These are phyloP conservation scores for Fregetta grallaria DNA, from an alignment of 2,113 vertebrate species.

Conservation along the genomic window DNA sequence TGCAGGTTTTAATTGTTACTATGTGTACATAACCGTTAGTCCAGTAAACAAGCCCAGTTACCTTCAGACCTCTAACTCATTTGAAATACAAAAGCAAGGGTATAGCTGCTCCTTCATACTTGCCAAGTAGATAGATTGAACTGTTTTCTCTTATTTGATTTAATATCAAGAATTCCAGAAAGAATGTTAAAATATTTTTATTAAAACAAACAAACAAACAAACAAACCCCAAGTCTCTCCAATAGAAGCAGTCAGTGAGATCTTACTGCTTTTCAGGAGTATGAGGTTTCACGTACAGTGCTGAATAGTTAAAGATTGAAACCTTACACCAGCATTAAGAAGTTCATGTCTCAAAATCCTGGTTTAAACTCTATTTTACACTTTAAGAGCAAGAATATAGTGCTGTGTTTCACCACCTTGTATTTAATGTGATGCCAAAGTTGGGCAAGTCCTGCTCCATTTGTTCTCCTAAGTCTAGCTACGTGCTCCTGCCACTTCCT, in stretches of 20 bases:
- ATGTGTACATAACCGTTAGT: not conserved
- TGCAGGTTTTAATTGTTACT: not conserved
- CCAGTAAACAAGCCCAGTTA: not conserved
- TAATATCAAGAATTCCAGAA: not conserved
- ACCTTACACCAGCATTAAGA: not conserved
- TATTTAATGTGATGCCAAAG: not conserved
- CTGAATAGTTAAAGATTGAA: not conserved
- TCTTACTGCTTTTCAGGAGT: not conserved
- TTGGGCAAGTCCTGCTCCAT: not conserved
- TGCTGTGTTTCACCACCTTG: not conserved
- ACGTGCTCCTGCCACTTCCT: not conserved
- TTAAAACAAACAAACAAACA: too few relatives aligned
- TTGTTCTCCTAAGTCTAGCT: not conserved
- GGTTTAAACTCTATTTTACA: not conserved
- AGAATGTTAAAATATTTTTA: not conserved
- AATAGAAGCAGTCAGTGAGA: not conserved
- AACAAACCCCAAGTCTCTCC: not conserved
- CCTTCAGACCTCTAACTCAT: not conserved
- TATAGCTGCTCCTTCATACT: not conserved
- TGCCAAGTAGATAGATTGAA: not conserved
- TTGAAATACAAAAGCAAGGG: not conserved
- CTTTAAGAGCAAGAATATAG: not conserved
- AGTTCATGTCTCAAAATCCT: not conserved
- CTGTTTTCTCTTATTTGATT: not conserved
- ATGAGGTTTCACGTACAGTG: not conserved